Percentiles rank a stretch among this genome's conserved stretches.
phyloP scores from a whole-genome alignment of 2,113 vertebrate genomes.

The Lamprotornis superbus region DNA sequence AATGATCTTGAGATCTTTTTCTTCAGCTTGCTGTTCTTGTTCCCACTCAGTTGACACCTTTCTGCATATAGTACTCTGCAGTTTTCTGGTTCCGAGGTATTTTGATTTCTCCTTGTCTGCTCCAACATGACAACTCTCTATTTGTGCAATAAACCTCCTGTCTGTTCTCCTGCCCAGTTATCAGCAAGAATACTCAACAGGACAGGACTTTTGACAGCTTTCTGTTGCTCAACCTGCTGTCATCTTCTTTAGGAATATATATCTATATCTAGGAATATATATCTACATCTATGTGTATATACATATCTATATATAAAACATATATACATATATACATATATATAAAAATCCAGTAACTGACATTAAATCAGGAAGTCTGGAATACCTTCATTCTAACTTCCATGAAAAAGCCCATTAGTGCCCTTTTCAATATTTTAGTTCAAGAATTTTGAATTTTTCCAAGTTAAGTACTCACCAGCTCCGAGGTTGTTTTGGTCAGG shows the following conservation, averaged over 20 bases:
- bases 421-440: background rate
- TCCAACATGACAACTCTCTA: background rate
- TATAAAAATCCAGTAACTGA: background rate
- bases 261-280: background rate
- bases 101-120: background rate
- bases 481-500: background rate
- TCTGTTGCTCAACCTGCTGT: background rate
- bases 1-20: background rate
- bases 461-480: background rate
- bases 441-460: background rate
- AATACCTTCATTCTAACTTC: background rate
- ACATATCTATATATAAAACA: too few relatives aligned
- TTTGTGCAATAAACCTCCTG: background rate
- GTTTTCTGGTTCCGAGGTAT: background rate
- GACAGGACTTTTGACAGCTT: background rate
- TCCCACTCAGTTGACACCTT: background rate
- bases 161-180: background rate
- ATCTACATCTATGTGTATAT: too few relatives aligned
- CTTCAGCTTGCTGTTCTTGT: background rate
- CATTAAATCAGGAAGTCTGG: background rate
- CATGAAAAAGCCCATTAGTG: background rate
- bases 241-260: background rate
- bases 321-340: too few relatives aligned
- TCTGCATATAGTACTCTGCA: background rate
- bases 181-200: background rate